These are phyloP conservation scores for Alviniconcha strummeri DNA, from an alignment of 2,888 invertebrate genomes.

Conservation along the genomic window DNA sequence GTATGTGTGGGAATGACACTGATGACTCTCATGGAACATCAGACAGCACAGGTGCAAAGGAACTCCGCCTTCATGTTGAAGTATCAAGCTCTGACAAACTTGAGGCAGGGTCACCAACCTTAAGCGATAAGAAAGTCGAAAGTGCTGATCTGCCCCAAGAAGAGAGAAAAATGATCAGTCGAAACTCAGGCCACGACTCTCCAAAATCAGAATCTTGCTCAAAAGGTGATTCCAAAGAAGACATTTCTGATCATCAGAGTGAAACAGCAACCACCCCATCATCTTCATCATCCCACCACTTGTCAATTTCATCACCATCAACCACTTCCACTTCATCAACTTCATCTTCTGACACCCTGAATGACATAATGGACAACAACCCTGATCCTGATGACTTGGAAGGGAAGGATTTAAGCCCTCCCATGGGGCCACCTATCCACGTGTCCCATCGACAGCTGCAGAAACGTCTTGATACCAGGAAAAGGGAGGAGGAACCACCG, in stretches of 20 bases:
- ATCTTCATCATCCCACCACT: conserved; percentile 5
- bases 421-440: conserved; percentile 22
- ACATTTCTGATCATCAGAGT: no score
- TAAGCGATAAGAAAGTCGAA: not conserved
- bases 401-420: conserved; percentile 19
- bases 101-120: not conserved
- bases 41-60: no score
- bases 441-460: conserved; percentile 15
- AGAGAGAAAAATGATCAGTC: not conserved
- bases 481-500: not conserved
- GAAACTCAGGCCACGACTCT: not conserved
- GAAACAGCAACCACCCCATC: not conserved
- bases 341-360: conserved; percentile 18
- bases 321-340: not conserved
- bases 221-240: conserved; percentile 4
- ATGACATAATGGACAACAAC: conserved; percentile 11
- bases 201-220: not conserved
- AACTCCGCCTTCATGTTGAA: no score
- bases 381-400: conserved; percentile 28
- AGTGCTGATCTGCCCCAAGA: not conserved
- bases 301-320: conserved; percentile 17
- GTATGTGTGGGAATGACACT: conserved; percentile 23
- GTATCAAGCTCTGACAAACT: not conserved
- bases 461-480: not conserved
- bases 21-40: conserved; percentile 19